Evolutionary conservation across 2,113 vertebrate genomes (phyloP), one percentile per base, ranked within the genome.

Genomic region (Syngnathus floridae): DNA sequence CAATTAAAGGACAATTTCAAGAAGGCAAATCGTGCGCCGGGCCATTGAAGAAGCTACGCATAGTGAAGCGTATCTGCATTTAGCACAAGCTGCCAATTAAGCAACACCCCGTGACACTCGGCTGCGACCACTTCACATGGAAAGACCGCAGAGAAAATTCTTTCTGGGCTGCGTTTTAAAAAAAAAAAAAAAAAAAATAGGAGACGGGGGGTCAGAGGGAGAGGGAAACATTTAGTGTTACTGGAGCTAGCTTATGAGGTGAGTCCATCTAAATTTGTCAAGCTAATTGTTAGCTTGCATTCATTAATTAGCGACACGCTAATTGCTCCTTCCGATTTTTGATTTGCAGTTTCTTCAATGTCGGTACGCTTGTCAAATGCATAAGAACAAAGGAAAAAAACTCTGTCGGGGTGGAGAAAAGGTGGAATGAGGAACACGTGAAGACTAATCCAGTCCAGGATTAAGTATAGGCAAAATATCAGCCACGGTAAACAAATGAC

Each of bases 1-100:
- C 86, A 89, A 89, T 89, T 89, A 88, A 76, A 74, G 67, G 75
- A 76, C 74, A 69, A 67, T 83, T 80, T 80, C 13, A 67, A 77
- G 43, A 86, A 81, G 73, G 75, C 75, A 71, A 80, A 73, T 64
- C 74, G 69, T 73, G 75, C 73, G 69, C 72, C 67, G 80, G 82
- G 81, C 59, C 84, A 81, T 71, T 73, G 76, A 72, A 64, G 75
- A 81, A 82, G 86, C 85, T 75, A 84, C 69, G 88, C 88, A 84
- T 85, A 80, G 82, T 80, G 79, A 61, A 89, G 88, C 88, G 78
- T 81, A 86, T 82, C 88, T 80, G 80, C 71, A 64, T 76, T 80
- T 74, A 81, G 68, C 76, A 66, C 74, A 66, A 81, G 70, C 80
- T 73, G 79, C 82, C 85, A 87, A 89, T 88, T 88, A 89, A 79